These are phyloP conservation scores for Motacilla tschutschensis DNA, from an alignment of 2,113 vertebrate species.

Conservation along the genomic window DNA sequence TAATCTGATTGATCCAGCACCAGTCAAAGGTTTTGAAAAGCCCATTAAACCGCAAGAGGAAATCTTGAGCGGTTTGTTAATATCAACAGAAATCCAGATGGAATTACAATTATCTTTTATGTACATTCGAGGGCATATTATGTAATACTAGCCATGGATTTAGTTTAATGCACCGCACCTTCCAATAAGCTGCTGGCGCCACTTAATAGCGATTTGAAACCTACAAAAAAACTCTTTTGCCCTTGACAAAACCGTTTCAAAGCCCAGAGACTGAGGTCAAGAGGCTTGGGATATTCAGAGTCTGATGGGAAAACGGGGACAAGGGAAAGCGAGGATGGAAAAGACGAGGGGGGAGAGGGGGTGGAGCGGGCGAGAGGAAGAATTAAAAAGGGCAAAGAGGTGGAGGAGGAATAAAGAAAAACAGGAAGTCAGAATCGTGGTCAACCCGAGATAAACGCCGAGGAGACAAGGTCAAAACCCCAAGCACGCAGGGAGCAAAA, in stretches of 20 bases:
- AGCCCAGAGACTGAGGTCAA: background rate
- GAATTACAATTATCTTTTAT: conserved; percentile 44
- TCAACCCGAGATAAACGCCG: background rate
- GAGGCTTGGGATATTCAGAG: background rate
- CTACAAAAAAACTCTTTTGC: background rate
- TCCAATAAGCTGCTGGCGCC: background rate
- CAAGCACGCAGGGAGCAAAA: background rate
- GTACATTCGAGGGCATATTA: background rate
- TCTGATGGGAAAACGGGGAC: background rate
- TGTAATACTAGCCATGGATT: conserved; percentile 21
- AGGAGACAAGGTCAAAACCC: background rate
- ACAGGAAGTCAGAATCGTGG: background rate
- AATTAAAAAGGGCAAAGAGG: background rate
- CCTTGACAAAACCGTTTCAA: background rate
- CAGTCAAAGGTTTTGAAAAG: conserved; percentile 39
- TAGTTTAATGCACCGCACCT: conserved; percentile 9
- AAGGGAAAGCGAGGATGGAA: background rate
- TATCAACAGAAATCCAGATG: conserved; percentile 51
- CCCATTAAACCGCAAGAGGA: conserved; percentile 35
- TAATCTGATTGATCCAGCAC: conserved; percentile 47
- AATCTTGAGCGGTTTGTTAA: conserved; percentile 48
- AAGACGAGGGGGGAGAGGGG: fast-evolving
- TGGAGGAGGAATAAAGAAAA: background rate
- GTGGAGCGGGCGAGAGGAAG: too few species aligned
- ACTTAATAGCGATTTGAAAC: background rate